These are phyloP conservation scores for Dascyllus trimaculatus DNA, from an alignment of 2,113 vertebrate genomes.

Conservation along the genomic window DNA sequence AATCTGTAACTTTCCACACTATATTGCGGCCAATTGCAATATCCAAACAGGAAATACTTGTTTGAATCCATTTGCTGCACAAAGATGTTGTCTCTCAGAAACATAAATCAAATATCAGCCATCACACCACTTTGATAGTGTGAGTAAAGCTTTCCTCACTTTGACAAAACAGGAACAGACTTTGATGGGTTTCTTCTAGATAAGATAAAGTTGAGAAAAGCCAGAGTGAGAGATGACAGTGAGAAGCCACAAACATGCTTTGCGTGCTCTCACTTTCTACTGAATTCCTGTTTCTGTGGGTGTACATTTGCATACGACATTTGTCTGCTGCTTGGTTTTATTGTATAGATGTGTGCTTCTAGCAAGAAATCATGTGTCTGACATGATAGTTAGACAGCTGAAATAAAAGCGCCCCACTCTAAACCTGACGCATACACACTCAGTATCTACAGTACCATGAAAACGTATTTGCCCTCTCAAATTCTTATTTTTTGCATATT, in stretches of 20 bases:
- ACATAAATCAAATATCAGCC: constrained; percentile 22
- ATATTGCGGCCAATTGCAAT: constrained; percentile 40
- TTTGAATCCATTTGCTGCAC: background rate
- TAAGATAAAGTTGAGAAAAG: constrained; percentile 28
- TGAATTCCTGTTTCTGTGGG: constrained; percentile 77
- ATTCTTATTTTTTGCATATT: too few relatives aligned
- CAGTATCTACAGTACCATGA: too few relatives aligned
- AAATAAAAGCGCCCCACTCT: background rate
- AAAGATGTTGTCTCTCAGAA: constrained; percentile 34
- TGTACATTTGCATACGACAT: constrained; percentile 56
- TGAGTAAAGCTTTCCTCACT: constrained; percentile 26
- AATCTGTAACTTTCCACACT: constrained; percentile 57
- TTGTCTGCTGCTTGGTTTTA: constrained; percentile 35
- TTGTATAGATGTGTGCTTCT: constrained; percentile 36
- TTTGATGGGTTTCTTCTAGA: background rate
- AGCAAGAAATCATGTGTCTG: constrained; percentile 20
- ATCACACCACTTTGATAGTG: background rate
- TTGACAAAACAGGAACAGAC: background rate
- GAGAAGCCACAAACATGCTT: constrained; percentile 64
- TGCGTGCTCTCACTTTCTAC: constrained; percentile 65
- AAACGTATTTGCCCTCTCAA: too few relatives aligned
- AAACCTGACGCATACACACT: too few relatives aligned
- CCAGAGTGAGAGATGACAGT: constrained; percentile 47
- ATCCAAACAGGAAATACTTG: constrained; percentile 50
- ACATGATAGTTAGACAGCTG: constrained; percentile 12